These are phyloP conservation scores for Poecilia latipinna DNA, from an alignment of 2,113 vertebrate species.

Conservation along the genomic window DNA sequence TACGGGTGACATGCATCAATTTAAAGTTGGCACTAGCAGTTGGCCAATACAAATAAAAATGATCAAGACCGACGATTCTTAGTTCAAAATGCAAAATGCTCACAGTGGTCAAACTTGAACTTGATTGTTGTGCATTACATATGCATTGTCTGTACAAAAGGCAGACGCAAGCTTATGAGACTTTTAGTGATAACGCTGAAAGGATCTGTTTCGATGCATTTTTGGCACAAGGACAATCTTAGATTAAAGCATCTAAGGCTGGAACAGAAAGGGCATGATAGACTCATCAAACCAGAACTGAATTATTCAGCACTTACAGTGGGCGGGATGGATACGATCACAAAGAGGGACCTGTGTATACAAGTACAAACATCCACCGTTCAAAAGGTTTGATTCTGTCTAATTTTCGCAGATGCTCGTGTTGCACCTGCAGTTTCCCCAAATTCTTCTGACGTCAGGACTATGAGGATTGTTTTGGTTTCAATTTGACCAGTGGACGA, in stretches of 20 bases:
- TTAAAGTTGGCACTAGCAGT: too few relatives aligned
- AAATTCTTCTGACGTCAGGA: conserved; percentile 39
- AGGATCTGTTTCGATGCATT: neutral
- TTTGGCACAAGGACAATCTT: neutral
- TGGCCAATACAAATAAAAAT: too few relatives aligned
- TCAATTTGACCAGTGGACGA: conserved; percentile 9
- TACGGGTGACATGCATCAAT: too few relatives aligned
- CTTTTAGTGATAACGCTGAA: neutral
- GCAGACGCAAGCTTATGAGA: neutral
- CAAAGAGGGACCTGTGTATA: neutral
- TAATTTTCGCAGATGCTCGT: conserved; percentile 1
- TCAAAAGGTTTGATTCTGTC: too few relatives aligned
- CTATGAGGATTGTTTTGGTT: conserved; percentile 53
- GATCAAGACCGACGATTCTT: neutral
- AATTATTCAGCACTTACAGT: neutral
- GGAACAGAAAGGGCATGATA: neutral
- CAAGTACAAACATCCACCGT: neutral
- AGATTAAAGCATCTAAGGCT: neutral
- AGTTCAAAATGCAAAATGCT: neutral
- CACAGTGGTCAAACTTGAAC: neutral
- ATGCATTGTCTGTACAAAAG: neutral
- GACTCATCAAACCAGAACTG: neutral
- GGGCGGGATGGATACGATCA: neutral
- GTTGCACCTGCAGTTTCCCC: conserved; percentile 43
- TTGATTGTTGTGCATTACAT: neutral